A percentile compares a stretch with the other conserved stretches of the same genome.
These are phyloP conservation scores for Plagodis pulveraria DNA, from an alignment of 2,888 invertebrate genomes.

Conservation along the genomic window DNA sequence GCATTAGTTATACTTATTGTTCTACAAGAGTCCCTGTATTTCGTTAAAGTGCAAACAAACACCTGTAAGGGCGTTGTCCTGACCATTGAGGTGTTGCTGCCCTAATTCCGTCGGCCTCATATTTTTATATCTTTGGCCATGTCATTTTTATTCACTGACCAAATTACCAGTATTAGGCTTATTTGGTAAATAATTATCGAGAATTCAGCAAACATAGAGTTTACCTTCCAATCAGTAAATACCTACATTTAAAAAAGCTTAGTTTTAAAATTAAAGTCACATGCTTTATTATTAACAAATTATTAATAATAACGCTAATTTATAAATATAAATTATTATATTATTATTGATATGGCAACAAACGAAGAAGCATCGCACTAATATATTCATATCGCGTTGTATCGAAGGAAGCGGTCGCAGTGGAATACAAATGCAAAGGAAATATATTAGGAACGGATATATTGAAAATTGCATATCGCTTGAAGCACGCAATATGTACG, in stretches of 20 bases:
- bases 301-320: too few relatives aligned
- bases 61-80: constrained; percentile 24
- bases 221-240: too few relatives aligned
- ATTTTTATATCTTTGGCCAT: not conserved
- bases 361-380: constrained; percentile 6
- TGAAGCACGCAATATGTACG: constrained; percentile 24
- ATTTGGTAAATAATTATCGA: too few relatives aligned
- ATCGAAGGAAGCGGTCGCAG: constrained; percentile 51
- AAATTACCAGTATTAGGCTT: too few relatives aligned
- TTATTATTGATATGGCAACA: not conserved
- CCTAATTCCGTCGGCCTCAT: constrained; percentile 21
- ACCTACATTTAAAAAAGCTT: too few relatives aligned
- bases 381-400: constrained; percentile 52
- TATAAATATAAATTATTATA: not conserved
- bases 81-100: constrained; percentile 12
- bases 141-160: too few relatives aligned
- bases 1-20: too few relatives aligned
- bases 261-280: too few relatives aligned
- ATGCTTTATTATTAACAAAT: too few relatives aligned
- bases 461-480: constrained; percentile 34
- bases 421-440: constrained; percentile 53
- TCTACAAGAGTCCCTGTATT: not conserved
- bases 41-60: not conserved
- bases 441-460: constrained; percentile 55
- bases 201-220: too few relatives aligned